Conservation (phyloP, 30 jellyfish, hydroid and myxozoan genomes). For the Chrysaora quinquecirrha region DNA sequence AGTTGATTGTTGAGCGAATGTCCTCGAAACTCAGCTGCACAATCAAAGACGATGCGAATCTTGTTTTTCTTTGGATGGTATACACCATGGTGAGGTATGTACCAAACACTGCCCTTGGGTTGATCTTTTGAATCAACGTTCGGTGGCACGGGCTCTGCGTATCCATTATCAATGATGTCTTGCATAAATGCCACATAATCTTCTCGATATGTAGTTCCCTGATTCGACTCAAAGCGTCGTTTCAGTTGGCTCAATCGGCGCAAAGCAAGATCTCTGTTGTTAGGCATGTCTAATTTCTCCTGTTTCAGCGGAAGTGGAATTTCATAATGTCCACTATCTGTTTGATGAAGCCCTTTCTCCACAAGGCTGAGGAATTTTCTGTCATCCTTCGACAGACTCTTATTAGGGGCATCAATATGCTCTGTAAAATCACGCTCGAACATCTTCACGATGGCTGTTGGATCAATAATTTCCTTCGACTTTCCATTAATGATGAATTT, state of each 20-base stretch:
- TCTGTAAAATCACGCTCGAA: slow-evolving; percentile 35
- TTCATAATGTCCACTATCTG: slow-evolving; percentile 25
- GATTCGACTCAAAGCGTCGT: slow-evolving; percentile 14
- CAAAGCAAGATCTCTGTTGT: slow-evolving; percentile 29
- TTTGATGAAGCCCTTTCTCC: slow-evolving; percentile 21
- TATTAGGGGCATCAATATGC: background rate
- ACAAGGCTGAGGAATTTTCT: slow-evolving; percentile 19
- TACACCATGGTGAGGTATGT: slow-evolving; percentile 49
- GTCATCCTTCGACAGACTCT: slow-evolving; percentile 16
- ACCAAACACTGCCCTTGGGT: slow-evolving; percentile 31
- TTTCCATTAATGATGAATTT: slow-evolving; percentile 15
- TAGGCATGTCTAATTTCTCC: slow-evolving; percentile 15
- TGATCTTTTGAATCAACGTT: background rate
- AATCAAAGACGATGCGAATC: slow-evolving; percentile 40
- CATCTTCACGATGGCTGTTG: slow-evolving; percentile 14
- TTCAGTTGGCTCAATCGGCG: slow-evolving; percentile 9
- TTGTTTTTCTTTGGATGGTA: slow-evolving; percentile 47
- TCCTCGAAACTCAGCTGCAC: slow-evolving; percentile 36
- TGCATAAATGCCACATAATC: slow-evolving; percentile 14
- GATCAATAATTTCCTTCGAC: slow-evolving; percentile 25
- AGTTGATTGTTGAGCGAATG: slow-evolving; percentile 17
- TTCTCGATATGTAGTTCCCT: slow-evolving; percentile 19
- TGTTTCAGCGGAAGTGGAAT: slow-evolving; percentile 26
- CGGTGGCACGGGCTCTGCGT: slow-evolving; percentile 32
- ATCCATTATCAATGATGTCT: background rate